Evolutionary conservation across 2,888 invertebrate species (phyloP).

Genomic region (Digitonthophagus gazella): DNA sequence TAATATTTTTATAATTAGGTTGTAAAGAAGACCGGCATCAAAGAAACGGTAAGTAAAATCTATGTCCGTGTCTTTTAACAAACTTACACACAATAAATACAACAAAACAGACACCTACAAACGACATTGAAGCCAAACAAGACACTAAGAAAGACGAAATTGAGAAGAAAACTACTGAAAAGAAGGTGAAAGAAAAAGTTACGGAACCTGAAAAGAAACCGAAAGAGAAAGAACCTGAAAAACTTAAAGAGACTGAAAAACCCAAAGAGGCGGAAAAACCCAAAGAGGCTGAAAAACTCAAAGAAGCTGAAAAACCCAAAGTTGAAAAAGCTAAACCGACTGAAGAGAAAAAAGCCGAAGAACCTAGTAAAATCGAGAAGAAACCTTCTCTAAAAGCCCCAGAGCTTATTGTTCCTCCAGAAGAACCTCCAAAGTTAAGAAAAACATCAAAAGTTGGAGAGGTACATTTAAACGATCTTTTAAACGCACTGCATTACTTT

Average conservation of each 20-base stretch:
- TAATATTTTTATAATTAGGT: not conserved
- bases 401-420: constrained; percentile 37
- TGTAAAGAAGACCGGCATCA: constrained; percentile 36
- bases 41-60: constrained; percentile 45
- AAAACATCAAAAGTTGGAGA: constrained; percentile 17
- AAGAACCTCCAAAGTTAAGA: constrained; percentile 30
- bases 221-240: constrained; percentile 43
- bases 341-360: constrained; percentile 21
- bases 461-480: constrained; percentile 18
- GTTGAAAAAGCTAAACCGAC: constrained; percentile 32
- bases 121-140: constrained; percentile 36
- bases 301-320: constrained; percentile 18
- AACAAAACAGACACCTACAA: constrained; percentile 36
- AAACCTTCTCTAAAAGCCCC: constrained; percentile 38
- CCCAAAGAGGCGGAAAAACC: constrained; percentile 22
- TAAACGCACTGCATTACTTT: constrained; percentile 9
- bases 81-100: constrained; percentile 22
- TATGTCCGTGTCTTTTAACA: constrained; percentile 15
- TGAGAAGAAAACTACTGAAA: constrained; percentile 39
- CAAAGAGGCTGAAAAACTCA: not conserved
- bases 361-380: constrained; percentile 29
- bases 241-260: constrained; percentile 38
- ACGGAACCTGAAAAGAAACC: constrained; percentile 40
- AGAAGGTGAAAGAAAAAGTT: constrained; percentile 35
- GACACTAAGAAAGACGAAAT: constrained; percentile 36